Conservation (phyloP, 92 coral and sea anemone genomes). For the Epizoanthus ramosus region DNA sequence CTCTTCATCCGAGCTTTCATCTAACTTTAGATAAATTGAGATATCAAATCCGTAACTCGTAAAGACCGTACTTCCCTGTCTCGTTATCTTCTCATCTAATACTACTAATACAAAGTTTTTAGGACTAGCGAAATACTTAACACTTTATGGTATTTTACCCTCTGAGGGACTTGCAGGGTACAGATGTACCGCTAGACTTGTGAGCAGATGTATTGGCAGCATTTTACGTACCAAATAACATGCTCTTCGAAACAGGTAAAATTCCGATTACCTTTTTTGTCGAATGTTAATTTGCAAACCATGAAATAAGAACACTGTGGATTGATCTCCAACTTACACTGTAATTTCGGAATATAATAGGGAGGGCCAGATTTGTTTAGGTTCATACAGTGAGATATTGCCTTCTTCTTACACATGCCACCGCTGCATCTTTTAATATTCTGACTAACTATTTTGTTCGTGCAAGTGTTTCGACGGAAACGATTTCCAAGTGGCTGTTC, state of each 20-base stretch:
- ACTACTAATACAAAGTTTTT: no score
- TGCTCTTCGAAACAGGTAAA: background rate
- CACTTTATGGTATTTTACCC: no score
- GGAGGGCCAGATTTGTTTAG: background rate
- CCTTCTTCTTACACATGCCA: background rate
- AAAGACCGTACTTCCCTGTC: no score
- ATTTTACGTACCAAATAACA: background rate
- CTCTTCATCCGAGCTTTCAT: no score
- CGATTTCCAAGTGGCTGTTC: background rate
- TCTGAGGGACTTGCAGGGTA: no score
- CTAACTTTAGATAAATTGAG: no score
- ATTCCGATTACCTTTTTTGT: background rate
- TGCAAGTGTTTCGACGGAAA: background rate
- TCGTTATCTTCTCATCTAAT: no score
- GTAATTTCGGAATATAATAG: background rate
- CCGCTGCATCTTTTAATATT: background rate
- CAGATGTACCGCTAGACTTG: no score
- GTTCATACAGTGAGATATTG: background rate
- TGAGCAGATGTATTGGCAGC: background rate
- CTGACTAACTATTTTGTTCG: background rate
- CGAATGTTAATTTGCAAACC: background rate
- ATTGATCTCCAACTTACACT: background rate
- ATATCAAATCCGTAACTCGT: no score
- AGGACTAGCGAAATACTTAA: no score
- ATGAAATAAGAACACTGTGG: background rate